Evolutionary conservation across 1,140 invertebrate genomes (phyloP).

Genomic region (Bombus difficillimus): DNA sequence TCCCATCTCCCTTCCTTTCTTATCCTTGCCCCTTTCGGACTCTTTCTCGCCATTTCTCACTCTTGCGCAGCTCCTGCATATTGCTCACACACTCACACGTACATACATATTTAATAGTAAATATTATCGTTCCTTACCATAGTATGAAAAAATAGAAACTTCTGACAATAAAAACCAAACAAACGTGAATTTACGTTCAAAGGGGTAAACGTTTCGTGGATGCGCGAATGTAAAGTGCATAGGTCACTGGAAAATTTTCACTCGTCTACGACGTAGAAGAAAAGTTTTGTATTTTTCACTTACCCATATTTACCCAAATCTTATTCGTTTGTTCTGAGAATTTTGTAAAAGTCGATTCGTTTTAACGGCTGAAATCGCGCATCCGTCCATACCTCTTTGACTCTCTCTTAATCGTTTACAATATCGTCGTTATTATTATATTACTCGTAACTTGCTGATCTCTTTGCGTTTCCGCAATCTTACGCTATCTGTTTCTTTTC

Average conservation of each 20-base stretch:
- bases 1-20: not conserved
- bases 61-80: slow-evolving; percentile 17
- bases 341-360: not conserved
- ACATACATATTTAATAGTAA: slow-evolving; percentile 76
- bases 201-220: slow-evolving; percentile 53
- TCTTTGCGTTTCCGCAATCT: slow-evolving; percentile 13
- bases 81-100: slow-evolving; percentile 48
- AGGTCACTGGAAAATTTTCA: not conserved
- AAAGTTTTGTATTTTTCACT: not conserved
- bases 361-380: not conserved
- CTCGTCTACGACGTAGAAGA: not conserved
- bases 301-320: not conserved
- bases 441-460: slow-evolving; percentile 57
- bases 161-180: slow-evolving; percentile 83
- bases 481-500: not conserved
- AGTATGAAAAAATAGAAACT: slow-evolving; percentile 84
- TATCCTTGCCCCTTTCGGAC: slow-evolving; percentile 23
- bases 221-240: not conserved
- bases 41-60: slow-evolving; percentile 46
- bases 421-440: slow-evolving; percentile 68
- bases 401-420: slow-evolving; percentile 74
- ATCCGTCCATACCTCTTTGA: slow-evolving; percentile 66
- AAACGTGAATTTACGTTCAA: slow-evolving; percentile 78
- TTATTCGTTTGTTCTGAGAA: not conserved
- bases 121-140: slow-evolving; percentile 80